Base-by-base conservation (phyloP, 2,113 vertebrate species). In the Zosterops pallidus region DNA sequence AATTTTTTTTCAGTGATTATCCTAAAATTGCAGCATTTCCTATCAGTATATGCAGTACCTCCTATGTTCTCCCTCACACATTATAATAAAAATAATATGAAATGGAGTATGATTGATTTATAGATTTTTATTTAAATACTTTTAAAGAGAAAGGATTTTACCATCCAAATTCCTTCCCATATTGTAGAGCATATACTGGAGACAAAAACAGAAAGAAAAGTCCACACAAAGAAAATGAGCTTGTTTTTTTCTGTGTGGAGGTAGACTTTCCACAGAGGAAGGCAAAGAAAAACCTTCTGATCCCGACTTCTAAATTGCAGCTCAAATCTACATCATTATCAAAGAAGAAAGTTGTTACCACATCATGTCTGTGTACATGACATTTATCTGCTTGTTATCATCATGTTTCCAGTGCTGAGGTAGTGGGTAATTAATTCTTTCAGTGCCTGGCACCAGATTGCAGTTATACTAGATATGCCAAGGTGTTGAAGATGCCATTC, bases 341-440 rank as follows among this genome's bases (percentile, higher is more conserved):
- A 90, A 78, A 91, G 74, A 14, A 76, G 70, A 72, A 82, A 62
- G 44, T 85, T 95, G 75, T 95, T 95, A 85, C 75, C 67, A 35
- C 55, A 72, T 94, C 82, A 15, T 80, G 42, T 84, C 87, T 95
- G 35, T 49, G 59, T 87, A 84, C 71, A 62, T 95, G 89, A 95
- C 87, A 94, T 92, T 92, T 94, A 83, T 88, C 89, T 94, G 74
- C 87, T 95, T 94, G 84, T 92, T 94, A 90, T 85, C 68, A 86
- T 95, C 72, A 46, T 86, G 89, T 94, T 96, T 95, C 80, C 74
- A 65, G 59, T 69, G 57, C 63, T 53, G 50, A 91, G 67, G 57
- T 70, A 68, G 63, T 87, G 67, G 74, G 35, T 96, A 93, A 95
- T 96, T 96, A 96, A 91, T 93, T 91, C 92, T 84, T 94, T 85